Evolutionary conservation across 2,797 vertebrate species (phyloP), one percentile per base, ranked within the genome.

Genomic region (Acanthiza pusilla): DNA sequence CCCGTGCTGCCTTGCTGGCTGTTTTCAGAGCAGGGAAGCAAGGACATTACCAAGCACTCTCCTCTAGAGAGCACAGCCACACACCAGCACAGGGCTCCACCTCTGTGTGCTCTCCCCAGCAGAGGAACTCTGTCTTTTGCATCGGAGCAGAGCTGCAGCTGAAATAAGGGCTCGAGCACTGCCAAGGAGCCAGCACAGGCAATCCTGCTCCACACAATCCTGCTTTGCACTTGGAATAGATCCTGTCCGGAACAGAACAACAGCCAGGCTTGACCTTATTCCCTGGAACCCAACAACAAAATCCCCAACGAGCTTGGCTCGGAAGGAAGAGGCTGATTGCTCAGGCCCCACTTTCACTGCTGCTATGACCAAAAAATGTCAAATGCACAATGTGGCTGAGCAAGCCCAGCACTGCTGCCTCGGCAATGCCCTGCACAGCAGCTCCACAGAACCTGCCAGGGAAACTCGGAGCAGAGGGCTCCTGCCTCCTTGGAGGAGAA

Each of bases 31-130:
- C 8, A 63, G 36, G 2, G 25, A 30, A 82, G 43, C 12, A 55
- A 42, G 51, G 20, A 14, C 11, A 16, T 4, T 6, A 25, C 2
- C 14, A 34, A 42, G 43, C 32, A 29, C n/a, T 25, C 12, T 60
- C 13, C 55, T 65, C 34, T 30, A 45, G 54, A 53, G 60, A 55
- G 18, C 61, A 34, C 2, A 3, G 54, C 15, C 51, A 32, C 23
- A 4, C 34, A 47, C 1, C 55, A 38, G 36, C 29, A 21, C 0
- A 1, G 38, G 2, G 26, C 43, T 78, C n/a, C 55, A 7, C 36
- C 11, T 8, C 47, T 29, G 42, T 10, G 4, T 4, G 20, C 1
- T 76, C 32, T n/a, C 40, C 42, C 51, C 36, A 10, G 38, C 50
- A 7, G 14, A 30, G 9, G 38, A 19, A 5, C 23, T 36, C 63